Base-by-base conservation (phyloP, 2,888 invertebrate species). In the Dugesia japonica region DNA sequence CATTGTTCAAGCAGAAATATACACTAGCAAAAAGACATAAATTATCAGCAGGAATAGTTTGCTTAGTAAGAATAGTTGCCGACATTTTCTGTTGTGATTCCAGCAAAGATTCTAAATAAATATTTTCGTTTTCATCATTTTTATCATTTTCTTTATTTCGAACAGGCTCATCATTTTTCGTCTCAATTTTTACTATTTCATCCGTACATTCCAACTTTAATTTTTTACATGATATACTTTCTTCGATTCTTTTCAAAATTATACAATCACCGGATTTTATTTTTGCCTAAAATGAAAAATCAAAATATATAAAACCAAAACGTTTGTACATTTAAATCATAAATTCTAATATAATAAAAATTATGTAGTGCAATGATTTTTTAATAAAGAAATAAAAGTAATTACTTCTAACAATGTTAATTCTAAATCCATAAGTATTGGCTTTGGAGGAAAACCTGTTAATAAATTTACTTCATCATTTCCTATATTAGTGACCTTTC, bases 21-120 rank as follows among this genome's bases (percentile, higher is more conserved):
- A 95, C 88, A 83, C 93, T 92, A 79, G 92, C 92, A 85, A 95
- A 95, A 73, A 95, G 88, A 85, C 95, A 95, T 1, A 94, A 94
- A 85, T 95, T 94, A 85, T 95, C 92, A 7, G 94, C 91, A 79
- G 94, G 94, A 75, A 95, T 94, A 71, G 91, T 89, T 86, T 78
- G 71, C 31, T 33, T 27, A 23, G 74, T 74, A 7, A 74, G n/a
- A 13, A 56, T 56, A 23, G 31, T 7, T 31, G 20, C 56, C 56
- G 56, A 23, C 1, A 56, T 56, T 31, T 31, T 31, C 13, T 31
- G 31, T 13, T 31, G 31, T 7, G 31, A 4, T 4, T 31, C 31
- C 13, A 31, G 13, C 13, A 31, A 31, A 31, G 4, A 7, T 7
- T 31, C 31, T 31, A 31, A 4, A 31, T 4, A 31, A 7, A 7